phyloP scores from a whole-genome alignment of 2,888 invertebrate genomes.

The Bombylius major region DNA sequence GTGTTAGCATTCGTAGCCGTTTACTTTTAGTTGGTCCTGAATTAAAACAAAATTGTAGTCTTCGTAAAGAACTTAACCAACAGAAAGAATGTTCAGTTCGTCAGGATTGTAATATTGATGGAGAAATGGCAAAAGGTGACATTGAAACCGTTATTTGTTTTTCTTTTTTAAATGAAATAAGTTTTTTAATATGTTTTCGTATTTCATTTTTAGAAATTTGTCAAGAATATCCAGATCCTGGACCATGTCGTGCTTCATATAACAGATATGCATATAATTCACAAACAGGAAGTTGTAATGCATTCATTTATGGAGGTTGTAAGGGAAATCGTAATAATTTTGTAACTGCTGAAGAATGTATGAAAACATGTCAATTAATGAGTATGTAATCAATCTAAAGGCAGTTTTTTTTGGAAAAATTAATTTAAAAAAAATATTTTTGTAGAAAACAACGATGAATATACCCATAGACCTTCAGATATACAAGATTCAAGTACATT shows the following conservation, averaged over 20 bases:
- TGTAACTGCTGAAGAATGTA: slow-evolving; percentile 64
- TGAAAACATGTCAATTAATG: slow-evolving; percentile 44
- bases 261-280: slow-evolving; percentile 78
- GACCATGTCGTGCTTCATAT: slow-evolving; percentile 80
- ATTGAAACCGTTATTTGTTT: no score
- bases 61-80: slow-evolving; percentile 59
- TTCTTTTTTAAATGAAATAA: slow-evolving; percentile 15
- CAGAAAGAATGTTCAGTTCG: slow-evolving; percentile 56
- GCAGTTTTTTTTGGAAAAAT: neutral
- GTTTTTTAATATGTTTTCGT: neutral
- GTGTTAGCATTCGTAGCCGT: slow-evolving; percentile 60
- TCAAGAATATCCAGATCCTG: slow-evolving; percentile 60
- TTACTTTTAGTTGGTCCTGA: slow-evolving; percentile 54
- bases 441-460: neutral
- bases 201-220: slow-evolving; percentile 57
- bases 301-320: slow-evolving; percentile 82
- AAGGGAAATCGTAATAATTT: slow-evolving; percentile 89
- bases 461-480: neutral
- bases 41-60: slow-evolving; percentile 50
- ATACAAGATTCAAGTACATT: neutral
- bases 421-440: neutral
- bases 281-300: slow-evolving; percentile 60
- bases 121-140: slow-evolving; percentile 62
- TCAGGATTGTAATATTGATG: slow-evolving; percentile 56
- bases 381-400: slow-evolving; percentile 7